A percentile compares a stretch with the other conserved stretches of the same genome.
phyloP scores from a whole-genome alignment of 2,888 invertebrate species.

The Operophtera brumata region DNA sequence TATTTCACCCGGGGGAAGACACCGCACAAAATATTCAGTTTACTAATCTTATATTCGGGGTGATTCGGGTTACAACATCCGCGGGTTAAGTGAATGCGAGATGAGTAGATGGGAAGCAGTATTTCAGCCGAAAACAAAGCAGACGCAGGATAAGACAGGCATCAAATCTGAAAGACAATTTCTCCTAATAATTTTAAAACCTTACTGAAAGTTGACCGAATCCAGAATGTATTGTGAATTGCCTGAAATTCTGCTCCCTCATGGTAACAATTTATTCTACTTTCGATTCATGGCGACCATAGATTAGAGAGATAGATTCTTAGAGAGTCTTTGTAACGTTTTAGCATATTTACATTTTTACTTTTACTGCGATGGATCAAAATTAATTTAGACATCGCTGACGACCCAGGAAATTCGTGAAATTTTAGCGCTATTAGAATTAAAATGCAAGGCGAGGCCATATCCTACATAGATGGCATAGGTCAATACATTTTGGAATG shows the following conservation, averaged over 20 bases:
- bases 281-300: too few relatives aligned
- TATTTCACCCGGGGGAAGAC: conserved; percentile 25
- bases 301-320: too few relatives aligned
- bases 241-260: too few relatives aligned
- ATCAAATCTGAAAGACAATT: too few relatives aligned
- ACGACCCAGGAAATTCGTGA: neutral
- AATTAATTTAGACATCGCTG: neutral
- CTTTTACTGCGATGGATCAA: neutral
- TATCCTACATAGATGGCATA: conserved; percentile 20
- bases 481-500: conserved; percentile 18
- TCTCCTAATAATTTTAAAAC: too few relatives aligned
- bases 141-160: too few relatives aligned
- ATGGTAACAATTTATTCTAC: too few relatives aligned
- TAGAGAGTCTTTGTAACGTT: too few relatives aligned
- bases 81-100: neutral
- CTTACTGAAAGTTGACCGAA: too few relatives aligned
- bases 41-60: conserved; percentile 19
- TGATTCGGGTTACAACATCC: neutral
- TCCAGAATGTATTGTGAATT: too few relatives aligned
- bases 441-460: conserved; percentile 27
- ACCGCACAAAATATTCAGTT: conserved; percentile 19
- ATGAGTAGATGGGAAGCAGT: neutral
- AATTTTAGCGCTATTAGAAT: conserved; percentile 18
- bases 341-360: too few relatives aligned
- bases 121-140: neutral